Evolutionary conservation across 2,113 vertebrate genomes (phyloP), one percentile per base, ranked within the genome.

Genomic region (Pachypanchax playfairii): DNA sequence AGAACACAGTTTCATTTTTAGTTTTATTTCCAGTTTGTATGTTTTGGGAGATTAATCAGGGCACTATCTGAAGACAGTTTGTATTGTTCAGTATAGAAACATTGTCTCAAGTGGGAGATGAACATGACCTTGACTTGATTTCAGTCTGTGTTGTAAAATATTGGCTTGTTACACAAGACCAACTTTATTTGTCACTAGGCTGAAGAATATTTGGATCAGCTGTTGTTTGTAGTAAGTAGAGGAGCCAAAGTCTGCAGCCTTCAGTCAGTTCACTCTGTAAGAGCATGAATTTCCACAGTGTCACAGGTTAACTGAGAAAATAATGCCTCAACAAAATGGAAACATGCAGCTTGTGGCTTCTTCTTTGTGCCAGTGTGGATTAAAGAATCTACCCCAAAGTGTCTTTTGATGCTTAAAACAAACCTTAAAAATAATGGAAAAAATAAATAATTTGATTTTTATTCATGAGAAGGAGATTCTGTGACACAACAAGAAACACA

Each of bases 141-240:
- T 64, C 6, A 24, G 31, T 78, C 26, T 41, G 12, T 43, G 31
- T 20, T 38, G 26, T 3, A 28, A 35, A 70, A 24, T 42, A 28
- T 65, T 35, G 24, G 38, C 38, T 47, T 50, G 57, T 70, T 50
- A 66, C 20, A 57, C 36, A 58, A 56, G 44, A 58, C 65, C 70
- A 75, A 42, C 26, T 33, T n/a, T 29, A 1, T 56, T 74, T 62
- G 28, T 50, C 52, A 9, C 49, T 3, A 42, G 20, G 14, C n/a
- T 44, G 28, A 43, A 28, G 46, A 55, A 67, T 46, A 60, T 72
- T 77, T 83, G 65, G 73, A 86, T 49, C 59, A 63, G 47, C 58
- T 77, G 50, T 81, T 64, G 59, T 62, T 77, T 77, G 73, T 46
- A 55, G 22, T 55, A 21, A 56, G 44, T 0, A 6, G 18, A 73